Conservation (phyloP, 2,113 vertebrate genomes). For the Tyrannus savana region DNA sequence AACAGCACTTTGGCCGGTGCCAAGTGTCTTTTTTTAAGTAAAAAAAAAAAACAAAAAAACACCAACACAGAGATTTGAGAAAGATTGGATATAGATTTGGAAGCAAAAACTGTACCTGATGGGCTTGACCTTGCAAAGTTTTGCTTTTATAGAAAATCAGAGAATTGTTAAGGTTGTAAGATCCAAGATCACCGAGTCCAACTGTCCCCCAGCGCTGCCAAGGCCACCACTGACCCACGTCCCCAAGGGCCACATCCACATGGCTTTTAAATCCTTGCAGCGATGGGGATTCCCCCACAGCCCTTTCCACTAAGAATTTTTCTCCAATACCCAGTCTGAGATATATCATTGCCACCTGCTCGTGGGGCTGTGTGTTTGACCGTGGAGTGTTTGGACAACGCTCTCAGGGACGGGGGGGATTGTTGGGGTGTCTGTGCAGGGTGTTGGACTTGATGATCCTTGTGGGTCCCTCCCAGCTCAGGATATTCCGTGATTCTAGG, state of each 20-base stretch:
- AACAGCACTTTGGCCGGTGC: background rate
- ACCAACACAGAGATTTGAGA: background rate
- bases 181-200: background rate
- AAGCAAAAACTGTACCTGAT: accelerated
- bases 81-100: background rate
- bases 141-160: background rate
- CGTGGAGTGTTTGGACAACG: background rate
- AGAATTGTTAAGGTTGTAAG: background rate
- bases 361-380: background rate
- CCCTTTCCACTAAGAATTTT: background rate
- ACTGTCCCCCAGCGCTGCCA: background rate
- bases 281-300: background rate
- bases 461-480: background rate
- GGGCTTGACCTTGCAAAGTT: background rate
- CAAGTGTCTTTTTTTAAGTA: background rate
- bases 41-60: background rate
- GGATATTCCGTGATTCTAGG: background rate
- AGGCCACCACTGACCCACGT: background rate
- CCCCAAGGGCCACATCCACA: background rate
- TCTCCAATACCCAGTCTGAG: too few relatives aligned
- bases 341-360: too few relatives aligned
- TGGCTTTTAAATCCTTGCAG: background rate
- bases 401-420: background rate
- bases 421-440: background rate
- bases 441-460: background rate